Conservation (phyloP, 2,888 invertebrate genomes). For the Parascotia fuliginaria region DNA sequence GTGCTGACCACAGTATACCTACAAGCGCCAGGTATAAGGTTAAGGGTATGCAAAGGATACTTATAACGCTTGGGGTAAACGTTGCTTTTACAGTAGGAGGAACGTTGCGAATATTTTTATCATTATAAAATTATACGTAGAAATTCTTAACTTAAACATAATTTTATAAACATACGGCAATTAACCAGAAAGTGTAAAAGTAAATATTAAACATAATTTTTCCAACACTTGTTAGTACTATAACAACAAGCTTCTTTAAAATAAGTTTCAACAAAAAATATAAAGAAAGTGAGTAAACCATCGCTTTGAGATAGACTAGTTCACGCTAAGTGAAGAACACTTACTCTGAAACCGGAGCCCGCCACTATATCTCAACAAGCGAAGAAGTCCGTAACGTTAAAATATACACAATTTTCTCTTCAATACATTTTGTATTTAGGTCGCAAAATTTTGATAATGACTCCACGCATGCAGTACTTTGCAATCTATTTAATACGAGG, state of each 20-base stretch:
- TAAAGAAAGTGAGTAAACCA: not conserved
- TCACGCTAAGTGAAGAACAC: conserved; percentile 1
- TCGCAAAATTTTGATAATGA: conserved; percentile 4
- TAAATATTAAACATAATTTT: not conserved
- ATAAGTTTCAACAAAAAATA: conserved; percentile 2
- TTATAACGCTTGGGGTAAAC: too few species aligned
- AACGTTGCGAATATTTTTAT: too few species aligned
- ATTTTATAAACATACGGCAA: too few species aligned
- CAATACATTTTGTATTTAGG: conserved; percentile 5
- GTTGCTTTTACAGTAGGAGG: too few species aligned
- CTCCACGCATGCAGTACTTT: conserved; percentile 17
- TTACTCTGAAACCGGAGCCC: conserved; percentile 8
- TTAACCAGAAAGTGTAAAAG: too few species aligned
- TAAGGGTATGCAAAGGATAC: too few species aligned
- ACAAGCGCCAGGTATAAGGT: too few species aligned
- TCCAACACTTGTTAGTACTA: not conserved
- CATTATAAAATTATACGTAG: too few species aligned
- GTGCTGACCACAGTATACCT: not conserved
- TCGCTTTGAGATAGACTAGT: not conserved
- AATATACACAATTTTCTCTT: conserved; percentile 12
- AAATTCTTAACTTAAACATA: too few species aligned
- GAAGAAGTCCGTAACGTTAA: not conserved
- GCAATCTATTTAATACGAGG: conserved; percentile 32
- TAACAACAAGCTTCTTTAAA: not conserved
- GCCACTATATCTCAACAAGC: not conserved